phyloP scores from a whole-genome alignment of 2,888 invertebrate species.

The Hybos culiciformis region DNA sequence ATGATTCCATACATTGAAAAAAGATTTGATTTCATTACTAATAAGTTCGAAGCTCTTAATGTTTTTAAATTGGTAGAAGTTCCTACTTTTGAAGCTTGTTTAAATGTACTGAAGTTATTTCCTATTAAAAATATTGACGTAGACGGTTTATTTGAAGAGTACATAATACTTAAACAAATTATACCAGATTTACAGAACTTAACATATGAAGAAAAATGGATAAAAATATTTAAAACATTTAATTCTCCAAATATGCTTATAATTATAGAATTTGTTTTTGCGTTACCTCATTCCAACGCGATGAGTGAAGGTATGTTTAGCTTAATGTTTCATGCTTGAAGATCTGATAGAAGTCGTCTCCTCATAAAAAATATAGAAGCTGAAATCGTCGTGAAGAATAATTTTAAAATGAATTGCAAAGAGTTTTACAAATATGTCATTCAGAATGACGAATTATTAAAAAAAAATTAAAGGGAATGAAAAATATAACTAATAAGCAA shows the following conservation, averaged over 20 bases:
- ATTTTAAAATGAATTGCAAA: not conserved
- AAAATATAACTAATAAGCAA: not conserved
- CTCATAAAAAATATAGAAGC: not conserved
- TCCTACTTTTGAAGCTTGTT: not conserved
- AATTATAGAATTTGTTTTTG: not conserved
- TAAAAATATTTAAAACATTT: not conserved
- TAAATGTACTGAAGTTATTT: not conserved
- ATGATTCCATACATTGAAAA: not conserved
- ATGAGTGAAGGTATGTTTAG: not conserved
- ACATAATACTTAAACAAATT: not conserved
- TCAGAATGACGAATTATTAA: not conserved
- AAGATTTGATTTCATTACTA: constrained; percentile 1
- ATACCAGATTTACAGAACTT: not conserved
- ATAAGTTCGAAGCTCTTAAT: not conserved
- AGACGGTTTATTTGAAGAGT: constrained; percentile 1
- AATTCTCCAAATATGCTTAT: not conserved
- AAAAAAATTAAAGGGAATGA: not conserved
- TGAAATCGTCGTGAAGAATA: not conserved
- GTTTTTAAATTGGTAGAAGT: constrained; percentile 1
- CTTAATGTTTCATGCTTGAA: not conserved
- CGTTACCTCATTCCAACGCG: not conserved
- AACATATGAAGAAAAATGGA: not conserved
- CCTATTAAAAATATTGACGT: not conserved
- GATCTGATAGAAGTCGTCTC: not conserved
- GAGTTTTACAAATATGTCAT: not conserved